Base-by-base conservation (phyloP, 1,140 invertebrate genomes). In the Maconellicoccus hirsutus region DNA sequence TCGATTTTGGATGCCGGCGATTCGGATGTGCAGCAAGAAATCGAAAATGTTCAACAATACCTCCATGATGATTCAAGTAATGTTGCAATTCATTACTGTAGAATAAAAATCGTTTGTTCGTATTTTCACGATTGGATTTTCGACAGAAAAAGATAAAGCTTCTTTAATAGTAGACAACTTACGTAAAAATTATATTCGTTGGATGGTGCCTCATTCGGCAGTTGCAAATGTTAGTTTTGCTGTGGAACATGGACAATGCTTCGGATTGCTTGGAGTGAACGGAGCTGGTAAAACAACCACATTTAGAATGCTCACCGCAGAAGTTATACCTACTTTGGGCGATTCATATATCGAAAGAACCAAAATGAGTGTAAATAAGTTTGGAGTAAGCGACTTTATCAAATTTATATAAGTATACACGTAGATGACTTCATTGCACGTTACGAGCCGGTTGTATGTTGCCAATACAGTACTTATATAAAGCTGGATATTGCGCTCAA, bases 221-320 rank as follows among this genome's bases (percentile, higher is more conserved):
- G 91, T 93, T 0, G 83, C 89, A 74, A 84, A 87, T 75, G 77
- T 93, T 0, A 87, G 84, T 76, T 83, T 93, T 71, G 84, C 79
- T 3, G 82, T 85, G 16, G 81, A 82, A 16, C 81, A 83, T 16
- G 88, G 89, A 1, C 87, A 92, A 79, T 94, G 92, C 78, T 93
- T 94, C 80, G 92, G 92, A 1, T 80, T 94, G 19, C 76, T 93
- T 0, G 91, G 92, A 25, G 83, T 89, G 0, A 89, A 89, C 76
- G 94, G 93, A 0, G 93, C 94, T 6, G 94, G 94, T 3, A 96
- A 96, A 81, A 93, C 92, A 6, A 91, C 91, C 12, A 94, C 91
- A 7, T 95, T 96, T 75, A 88, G 88, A 74, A 75, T 77, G 73
- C 63, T 77, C 19, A 77, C 76, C 21, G 76, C 75, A 16, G 75